Percentiles rank a stretch among this genome's conserved stretches.
Evolutionary conservation across 2,797 vertebrate genomes (phyloP).

Genomic region (Epinephelus awoara): DNA sequence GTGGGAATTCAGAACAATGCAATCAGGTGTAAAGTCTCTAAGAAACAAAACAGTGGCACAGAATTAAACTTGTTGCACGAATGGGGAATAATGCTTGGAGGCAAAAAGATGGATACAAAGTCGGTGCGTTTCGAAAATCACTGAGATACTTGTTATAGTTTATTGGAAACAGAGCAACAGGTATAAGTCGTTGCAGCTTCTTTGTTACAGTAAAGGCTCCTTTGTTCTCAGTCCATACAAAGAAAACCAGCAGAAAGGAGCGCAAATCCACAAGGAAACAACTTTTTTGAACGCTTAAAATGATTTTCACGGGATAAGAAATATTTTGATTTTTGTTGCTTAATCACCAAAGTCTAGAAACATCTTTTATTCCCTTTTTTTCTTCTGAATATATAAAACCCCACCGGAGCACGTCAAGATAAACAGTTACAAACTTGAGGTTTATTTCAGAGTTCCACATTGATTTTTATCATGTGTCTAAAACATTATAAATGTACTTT

Average conservation of each 20-base stretch:
- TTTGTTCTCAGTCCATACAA: constrained; percentile 85
- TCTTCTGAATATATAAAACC: constrained; percentile 1
- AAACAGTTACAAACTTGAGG: not conserved
- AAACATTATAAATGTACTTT: constrained; percentile 5
- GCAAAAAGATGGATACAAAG: not conserved
- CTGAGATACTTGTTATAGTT: constrained; percentile 66
- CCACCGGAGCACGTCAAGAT: not conserved
- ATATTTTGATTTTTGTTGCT: not conserved
- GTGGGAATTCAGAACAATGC: constrained; percentile 77
- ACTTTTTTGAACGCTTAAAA: constrained; percentile 33
- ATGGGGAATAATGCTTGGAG: constrained; percentile 2
- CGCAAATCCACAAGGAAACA: constrained; percentile 63
- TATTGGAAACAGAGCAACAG: constrained; percentile 91
- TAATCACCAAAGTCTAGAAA: constrained; percentile 15
- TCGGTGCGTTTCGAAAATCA: constrained; percentile 18
- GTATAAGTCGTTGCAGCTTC: constrained; percentile 86
- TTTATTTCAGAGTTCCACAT: not conserved
- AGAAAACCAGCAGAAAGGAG: constrained; percentile 72
- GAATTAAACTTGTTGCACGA: constrained; percentile 65
- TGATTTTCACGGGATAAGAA: not conserved
- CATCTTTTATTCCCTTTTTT: constrained; percentile 30
- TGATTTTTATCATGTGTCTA: not conserved
- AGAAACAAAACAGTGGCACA: constrained; percentile 56
- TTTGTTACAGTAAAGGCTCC: constrained; percentile 85
- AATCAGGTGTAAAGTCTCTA: constrained; percentile 82